phyloP scores from a whole-genome alignment of 2,888 invertebrate species.

The Aplocera efformata region DNA sequence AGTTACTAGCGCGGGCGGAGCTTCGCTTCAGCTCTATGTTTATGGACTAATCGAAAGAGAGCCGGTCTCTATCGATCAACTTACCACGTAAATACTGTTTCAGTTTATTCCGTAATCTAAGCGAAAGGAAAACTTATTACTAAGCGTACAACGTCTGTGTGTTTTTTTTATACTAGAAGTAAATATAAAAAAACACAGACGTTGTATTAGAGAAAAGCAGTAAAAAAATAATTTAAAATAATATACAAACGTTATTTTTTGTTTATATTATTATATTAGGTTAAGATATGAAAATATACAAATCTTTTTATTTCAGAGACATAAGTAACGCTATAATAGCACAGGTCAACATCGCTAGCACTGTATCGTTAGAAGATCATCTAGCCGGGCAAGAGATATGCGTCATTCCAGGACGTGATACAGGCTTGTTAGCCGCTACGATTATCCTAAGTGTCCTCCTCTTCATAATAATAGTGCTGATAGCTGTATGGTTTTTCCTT shows the following conservation, averaged over 20 bases:
- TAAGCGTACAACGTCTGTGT: too few species aligned
- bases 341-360: constrained; percentile 46
- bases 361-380: constrained; percentile 65
- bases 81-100: constrained; percentile 46
- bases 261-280: too few species aligned
- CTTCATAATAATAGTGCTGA: constrained; percentile 53
- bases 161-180: too few species aligned
- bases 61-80: constrained; percentile 50
- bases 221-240: too few species aligned
- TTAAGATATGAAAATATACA: background rate
- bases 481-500: constrained; percentile 56
- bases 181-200: too few species aligned
- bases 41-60: constrained; percentile 58
- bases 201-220: too few species aligned
- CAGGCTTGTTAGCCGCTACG: constrained; percentile 61
- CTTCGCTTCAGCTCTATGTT: constrained; percentile 55
- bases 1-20: constrained; percentile 30
- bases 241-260: too few species aligned
- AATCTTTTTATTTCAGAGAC: constrained; percentile 49
- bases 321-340: constrained; percentile 46
- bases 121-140: too few species aligned
- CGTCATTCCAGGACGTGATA: constrained; percentile 48
- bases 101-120: background rate
- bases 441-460: constrained; percentile 62
- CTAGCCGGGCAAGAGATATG: constrained; percentile 51